phyloP scores from a whole-genome alignment of 1,140 invertebrate species.

The Daktulosphaira vitifoliae region DNA sequence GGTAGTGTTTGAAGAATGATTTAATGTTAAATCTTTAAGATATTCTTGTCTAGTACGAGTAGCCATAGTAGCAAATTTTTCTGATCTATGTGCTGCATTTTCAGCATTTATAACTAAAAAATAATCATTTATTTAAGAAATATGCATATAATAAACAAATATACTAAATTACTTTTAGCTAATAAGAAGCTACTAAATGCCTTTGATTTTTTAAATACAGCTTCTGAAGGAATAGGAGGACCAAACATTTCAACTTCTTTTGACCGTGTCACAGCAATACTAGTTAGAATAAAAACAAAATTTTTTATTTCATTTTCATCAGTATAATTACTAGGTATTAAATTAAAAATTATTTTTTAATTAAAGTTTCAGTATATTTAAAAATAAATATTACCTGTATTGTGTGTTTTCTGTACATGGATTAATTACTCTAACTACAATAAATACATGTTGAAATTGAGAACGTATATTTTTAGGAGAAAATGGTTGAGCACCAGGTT shows the following conservation, averaged over 20 bases:
- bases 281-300: constrained; percentile 41
- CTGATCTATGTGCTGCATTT: constrained; percentile 89
- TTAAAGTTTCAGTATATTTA: neutral
- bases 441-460: constrained; percentile 97
- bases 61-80: constrained; percentile 96
- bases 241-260: constrained; percentile 95
- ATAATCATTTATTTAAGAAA: neutral
- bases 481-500: constrained; percentile 85
- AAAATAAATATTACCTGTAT: constrained; percentile 52
- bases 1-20: constrained; percentile 70
- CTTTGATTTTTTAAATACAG: constrained; percentile 77
- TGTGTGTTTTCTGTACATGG: constrained; percentile 83
- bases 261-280: constrained; percentile 83
- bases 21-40: constrained; percentile 80
- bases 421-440: constrained; percentile 80
- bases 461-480: constrained; percentile 87
- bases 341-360: neutral
- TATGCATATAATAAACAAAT: neutral
- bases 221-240: constrained; percentile 77
- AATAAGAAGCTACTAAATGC: constrained; percentile 87
- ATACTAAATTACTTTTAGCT: constrained; percentile 60
- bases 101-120: constrained; percentile 84
- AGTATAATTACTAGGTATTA: neutral
- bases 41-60: constrained; percentile 92
- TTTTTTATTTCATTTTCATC: neutral